phyloP scores from a whole-genome alignment of 2,113 vertebrate genomes.

The Cricetomys ansorgei region DNA sequence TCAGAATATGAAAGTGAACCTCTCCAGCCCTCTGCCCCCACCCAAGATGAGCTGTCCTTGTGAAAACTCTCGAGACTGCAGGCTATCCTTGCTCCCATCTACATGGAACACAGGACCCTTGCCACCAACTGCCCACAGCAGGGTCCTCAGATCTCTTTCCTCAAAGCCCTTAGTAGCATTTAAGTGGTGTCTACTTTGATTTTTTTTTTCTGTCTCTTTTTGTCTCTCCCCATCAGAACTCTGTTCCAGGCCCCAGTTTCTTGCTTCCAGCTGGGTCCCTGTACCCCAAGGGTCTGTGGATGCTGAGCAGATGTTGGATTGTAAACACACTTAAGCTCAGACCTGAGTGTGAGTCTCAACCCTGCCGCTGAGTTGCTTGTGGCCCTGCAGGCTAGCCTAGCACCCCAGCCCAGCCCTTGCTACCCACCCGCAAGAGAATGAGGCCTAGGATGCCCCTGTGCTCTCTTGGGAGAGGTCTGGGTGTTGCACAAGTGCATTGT shows the following conservation, averaged over 20 bases:
- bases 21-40: not conserved
- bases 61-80: not conserved
- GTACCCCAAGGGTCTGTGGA: not conserved
- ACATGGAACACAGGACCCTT: not conserved
- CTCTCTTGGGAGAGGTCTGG: not conserved
- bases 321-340: not conserved
- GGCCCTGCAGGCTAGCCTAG: not conserved
- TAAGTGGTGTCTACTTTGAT: not conserved
- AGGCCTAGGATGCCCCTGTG: not conserved
- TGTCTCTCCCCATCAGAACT: not conserved
- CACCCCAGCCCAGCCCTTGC: not conserved
- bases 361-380: rapidly evolving
- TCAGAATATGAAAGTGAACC: no score
- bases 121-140: not conserved
- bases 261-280: not conserved
- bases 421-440: not conserved
- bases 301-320: not conserved
- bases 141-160: not conserved
- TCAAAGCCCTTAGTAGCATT: not conserved
- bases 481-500: not conserved
- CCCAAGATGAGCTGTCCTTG: rapidly evolving
- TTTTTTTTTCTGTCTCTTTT: not conserved
- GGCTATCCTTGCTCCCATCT: no score
- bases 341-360: rapidly evolving
- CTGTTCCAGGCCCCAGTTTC: not conserved